Evolutionary conservation across 2,113 vertebrate species (phyloP).

Genomic region (Bolborhynchus lineola): DNA sequence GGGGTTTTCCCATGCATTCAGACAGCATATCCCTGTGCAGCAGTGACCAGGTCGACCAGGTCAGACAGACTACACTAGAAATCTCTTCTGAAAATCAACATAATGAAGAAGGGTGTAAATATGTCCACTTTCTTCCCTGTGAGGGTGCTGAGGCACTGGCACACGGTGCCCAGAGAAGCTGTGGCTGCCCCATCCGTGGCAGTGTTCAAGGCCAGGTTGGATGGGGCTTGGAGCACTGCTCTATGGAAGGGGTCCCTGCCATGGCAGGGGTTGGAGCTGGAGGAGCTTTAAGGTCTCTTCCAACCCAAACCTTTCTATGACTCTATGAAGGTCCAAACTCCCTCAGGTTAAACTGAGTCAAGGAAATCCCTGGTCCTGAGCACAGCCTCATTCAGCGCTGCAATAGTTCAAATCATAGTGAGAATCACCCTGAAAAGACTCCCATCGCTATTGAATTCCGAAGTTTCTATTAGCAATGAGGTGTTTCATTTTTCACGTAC

Average conservation of each 20-base stretch:
- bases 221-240: background rate
- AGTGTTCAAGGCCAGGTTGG: background rate
- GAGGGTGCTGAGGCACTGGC: background rate
- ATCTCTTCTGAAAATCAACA: background rate
- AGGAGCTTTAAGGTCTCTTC: background rate
- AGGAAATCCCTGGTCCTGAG: background rate
- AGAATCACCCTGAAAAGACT: background rate
- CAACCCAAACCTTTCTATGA: background rate
- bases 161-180: background rate
- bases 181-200: background rate
- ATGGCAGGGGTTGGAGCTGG: background rate
- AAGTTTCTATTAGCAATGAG: background rate
- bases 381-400: background rate
- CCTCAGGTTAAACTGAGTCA: background rate
- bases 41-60: background rate
- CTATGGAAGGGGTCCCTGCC: background rate
- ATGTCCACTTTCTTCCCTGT: background rate
- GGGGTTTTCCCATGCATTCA: rapidly evolving
- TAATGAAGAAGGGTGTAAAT: background rate
- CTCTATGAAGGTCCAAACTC: background rate
- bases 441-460: background rate
- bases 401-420: background rate
- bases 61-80: background rate
- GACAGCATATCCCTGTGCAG: background rate
- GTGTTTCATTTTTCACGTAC: background rate